phyloP scores from a whole-genome alignment of 2,888 invertebrate genomes.

The Hyles lineata region DNA sequence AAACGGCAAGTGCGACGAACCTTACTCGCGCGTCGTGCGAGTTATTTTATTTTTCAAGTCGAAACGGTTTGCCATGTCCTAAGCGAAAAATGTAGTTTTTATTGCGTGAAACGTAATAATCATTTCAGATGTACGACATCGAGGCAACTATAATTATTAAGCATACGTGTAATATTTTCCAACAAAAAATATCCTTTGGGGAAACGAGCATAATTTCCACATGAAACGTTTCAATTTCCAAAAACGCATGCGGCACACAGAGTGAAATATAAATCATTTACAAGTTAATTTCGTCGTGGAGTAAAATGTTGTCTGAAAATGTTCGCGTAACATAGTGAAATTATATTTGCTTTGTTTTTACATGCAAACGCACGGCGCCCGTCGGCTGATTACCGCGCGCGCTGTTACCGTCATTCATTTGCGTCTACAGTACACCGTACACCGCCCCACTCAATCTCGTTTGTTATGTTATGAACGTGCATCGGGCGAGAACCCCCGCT shows the following conservation, averaged over 20 bases:
- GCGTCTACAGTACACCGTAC: constrained; percentile 71
- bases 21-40: constrained; percentile 8
- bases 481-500: constrained; percentile 60
- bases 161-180: not conserved
- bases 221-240: constrained; percentile 17
- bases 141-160: not conserved
- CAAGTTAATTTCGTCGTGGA: constrained; percentile 40
- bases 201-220: not conserved
- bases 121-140: not conserved
- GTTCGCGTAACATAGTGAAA: constrained; percentile 49
- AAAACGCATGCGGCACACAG: constrained; percentile 32
- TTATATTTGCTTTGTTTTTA: constrained; percentile 73
- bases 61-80: not conserved
- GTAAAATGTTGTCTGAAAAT: constrained; percentile 44
- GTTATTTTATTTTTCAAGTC: constrained; percentile 22
- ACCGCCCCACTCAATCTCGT: constrained; percentile 80
- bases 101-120: constrained; percentile 1
- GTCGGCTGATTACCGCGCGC: constrained; percentile 77
- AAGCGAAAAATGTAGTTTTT: not conserved
- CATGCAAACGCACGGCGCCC: constrained; percentile 70
- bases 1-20: constrained; percentile 20
- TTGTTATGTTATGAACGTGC: constrained; percentile 82
- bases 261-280: constrained; percentile 25
- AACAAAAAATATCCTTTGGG: not conserved
- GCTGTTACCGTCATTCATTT: constrained; percentile 80